A percentile compares a stretch with the other conserved stretches of the same genome.
Conservation (phyloP, 1,140 invertebrate species). For the Belonocnema kinseyi region DNA sequence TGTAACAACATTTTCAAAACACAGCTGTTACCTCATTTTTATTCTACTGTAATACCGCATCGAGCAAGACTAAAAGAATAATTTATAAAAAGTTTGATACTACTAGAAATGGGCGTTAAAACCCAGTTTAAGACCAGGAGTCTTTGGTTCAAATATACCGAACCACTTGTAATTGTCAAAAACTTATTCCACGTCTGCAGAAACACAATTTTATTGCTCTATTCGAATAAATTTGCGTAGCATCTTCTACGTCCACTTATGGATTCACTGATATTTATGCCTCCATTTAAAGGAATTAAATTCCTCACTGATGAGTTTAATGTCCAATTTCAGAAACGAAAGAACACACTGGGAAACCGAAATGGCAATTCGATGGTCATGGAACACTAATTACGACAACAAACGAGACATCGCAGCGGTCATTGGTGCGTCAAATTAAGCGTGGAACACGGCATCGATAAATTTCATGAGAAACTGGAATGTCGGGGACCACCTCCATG, state of each 20-base stretch:
- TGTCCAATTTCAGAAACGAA: conserved; percentile 8
- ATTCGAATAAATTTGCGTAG: background rate
- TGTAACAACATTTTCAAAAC: background rate
- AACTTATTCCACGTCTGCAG: background rate
- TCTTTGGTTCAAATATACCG: no score
- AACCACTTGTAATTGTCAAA: no score
- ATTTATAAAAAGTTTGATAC: no score
- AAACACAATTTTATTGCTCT: background rate
- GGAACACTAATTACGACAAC: conserved; percentile 12
- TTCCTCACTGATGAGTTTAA: conserved; percentile 2
- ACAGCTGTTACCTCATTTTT: no score
- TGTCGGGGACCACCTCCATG: conserved; percentile 67
- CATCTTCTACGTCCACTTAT: background rate
- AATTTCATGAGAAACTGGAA: conserved; percentile 71
- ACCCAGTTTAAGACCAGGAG: no score
- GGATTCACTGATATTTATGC: background rate
- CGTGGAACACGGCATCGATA: conserved; percentile 65
- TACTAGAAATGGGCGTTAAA: no score
- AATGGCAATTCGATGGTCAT: background rate
- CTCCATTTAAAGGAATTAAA: background rate
- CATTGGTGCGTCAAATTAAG: conserved; percentile 31
- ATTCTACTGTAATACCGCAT: no score
- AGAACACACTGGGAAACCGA: background rate
- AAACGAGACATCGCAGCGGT: background rate
- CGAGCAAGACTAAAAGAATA: no score